Conservation (phyloP, 2,113 vertebrate species). For the Telmatochromis sp. region DNA sequence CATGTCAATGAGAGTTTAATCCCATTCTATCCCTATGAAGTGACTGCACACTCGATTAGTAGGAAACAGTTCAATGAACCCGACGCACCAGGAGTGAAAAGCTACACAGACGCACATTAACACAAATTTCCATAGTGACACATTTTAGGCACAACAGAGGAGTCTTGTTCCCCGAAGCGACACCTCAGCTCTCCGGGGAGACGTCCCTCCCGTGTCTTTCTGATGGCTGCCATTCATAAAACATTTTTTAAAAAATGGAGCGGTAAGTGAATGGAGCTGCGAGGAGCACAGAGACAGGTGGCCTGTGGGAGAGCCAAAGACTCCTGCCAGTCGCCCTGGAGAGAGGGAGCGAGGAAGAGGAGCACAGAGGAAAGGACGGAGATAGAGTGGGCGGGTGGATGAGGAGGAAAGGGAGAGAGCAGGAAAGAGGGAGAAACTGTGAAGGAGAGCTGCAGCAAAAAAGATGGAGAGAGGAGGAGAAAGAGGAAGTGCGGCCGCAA, state of each 20-base stretch:
- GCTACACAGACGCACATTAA: neutral
- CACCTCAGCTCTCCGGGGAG: neutral
- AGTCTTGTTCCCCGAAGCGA: neutral
- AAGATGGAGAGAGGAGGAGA: neutral
- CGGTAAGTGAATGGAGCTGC: conserved; percentile 7
- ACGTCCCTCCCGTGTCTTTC: neutral
- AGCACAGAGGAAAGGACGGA: neutral
- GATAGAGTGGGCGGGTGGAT: neutral
- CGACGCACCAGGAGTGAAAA: neutral
- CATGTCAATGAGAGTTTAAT: neutral
- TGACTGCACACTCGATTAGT: neutral
- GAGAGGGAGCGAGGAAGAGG: neutral
- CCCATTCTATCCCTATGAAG: neutral
- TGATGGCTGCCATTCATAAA: conserved; percentile 28
- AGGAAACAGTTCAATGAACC: neutral
- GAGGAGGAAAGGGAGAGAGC: neutral
- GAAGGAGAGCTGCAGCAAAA: neutral
- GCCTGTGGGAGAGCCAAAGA: conserved; percentile 26
- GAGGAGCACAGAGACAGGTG: conserved; percentile 35
- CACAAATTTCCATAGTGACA: conserved; percentile 7
- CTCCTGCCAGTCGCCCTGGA: conserved; percentile 33
- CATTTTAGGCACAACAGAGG: neutral
- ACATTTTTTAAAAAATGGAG: neutral
- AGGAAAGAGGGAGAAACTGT: neutral
- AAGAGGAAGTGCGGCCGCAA: neutral